Percentiles rank a stretch among this genome's conserved stretches.
Evolutionary conservation across 2,113 vertebrate species (phyloP).

Genomic region (Sardina pilchardus): DNA sequence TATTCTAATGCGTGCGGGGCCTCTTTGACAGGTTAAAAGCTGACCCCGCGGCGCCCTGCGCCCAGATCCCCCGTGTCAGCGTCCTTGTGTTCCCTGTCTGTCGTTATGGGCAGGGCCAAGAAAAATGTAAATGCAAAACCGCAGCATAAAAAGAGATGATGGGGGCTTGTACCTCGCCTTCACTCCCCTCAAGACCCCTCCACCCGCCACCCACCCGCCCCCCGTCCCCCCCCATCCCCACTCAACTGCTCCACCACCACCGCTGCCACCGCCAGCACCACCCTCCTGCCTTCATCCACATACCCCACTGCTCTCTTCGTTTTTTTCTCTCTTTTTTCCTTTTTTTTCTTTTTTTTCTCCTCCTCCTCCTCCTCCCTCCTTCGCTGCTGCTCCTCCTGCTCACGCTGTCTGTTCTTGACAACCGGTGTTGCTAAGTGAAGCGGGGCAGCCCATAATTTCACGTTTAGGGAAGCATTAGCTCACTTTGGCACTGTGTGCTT

Average conservation of each 20-base stretch:
- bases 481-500: conserved; percentile 32
- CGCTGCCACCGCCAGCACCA: neutral
- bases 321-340: conserved; percentile 19
- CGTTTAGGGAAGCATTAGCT: conserved; percentile 40
- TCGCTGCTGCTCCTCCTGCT: conserved; percentile 48
- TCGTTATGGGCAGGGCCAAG: conserved; percentile 71
- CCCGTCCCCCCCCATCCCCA: neutral
- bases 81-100: conserved; percentile 79
- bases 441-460: conserved; percentile 40
- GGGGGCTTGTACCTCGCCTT: conserved; percentile 73
- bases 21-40: conserved; percentile 79
- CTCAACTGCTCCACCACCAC: neutral
- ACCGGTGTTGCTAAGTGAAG: conserved; percentile 41
- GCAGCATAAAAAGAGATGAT: conserved; percentile 81
- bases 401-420: conserved; percentile 39
- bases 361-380: conserved; percentile 41
- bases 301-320: neutral
- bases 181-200: neutral
- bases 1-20: conserved; percentile 81
- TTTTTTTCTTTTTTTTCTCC: conserved; percentile 49
- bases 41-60: conserved; percentile 67
- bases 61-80: conserved; percentile 69
- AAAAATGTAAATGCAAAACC: conserved; percentile 77
- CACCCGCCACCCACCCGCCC: too few relatives aligned
- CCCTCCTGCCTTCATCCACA: neutral